Evolutionary conservation across 2,797 vertebrate genomes (phyloP).

Genomic region (Delichon dasypus): DNA sequence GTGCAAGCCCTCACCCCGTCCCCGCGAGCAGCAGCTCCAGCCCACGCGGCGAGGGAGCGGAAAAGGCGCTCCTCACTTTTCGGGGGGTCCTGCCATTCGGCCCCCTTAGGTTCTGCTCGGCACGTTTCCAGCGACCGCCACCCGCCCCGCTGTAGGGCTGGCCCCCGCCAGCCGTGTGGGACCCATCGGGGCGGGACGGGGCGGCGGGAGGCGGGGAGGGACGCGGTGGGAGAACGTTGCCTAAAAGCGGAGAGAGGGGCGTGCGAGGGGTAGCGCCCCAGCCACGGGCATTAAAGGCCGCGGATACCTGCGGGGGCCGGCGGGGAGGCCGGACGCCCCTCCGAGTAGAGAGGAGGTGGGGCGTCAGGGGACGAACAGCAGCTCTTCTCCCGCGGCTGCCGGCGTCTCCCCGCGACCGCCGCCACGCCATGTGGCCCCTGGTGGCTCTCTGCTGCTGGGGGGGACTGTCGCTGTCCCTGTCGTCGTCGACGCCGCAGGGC

Average conservation of each 20-base stretch:
- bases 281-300: conserved; percentile 63
- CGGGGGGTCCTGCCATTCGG: neutral
- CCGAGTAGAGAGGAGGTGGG: conserved; percentile 41
- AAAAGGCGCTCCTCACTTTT: neutral
- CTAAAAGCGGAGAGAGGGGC: neutral
- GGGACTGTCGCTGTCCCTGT: conserved; percentile 34
- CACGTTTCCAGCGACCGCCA: neutral
- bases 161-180: neutral
- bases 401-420: neutral
- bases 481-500: neutral
- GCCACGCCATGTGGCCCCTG: conserved; percentile 69
- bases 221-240: neutral
- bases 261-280: conserved; percentile 50
- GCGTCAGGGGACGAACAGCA: neutral
- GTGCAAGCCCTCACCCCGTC: neutral
- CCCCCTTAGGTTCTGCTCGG: neutral
- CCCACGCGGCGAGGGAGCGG: neutral
- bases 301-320: conserved; percentile 75
- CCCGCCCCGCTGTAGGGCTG: neutral
- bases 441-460: conserved; percentile 70
- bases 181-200: conserved; percentile 67
- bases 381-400: neutral
- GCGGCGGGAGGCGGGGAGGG: conserved; percentile 39
- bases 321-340: conserved; percentile 58
- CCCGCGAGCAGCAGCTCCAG: neutral